A percentile compares a stretch with the other conserved stretches of the same genome.
Conservation (phyloP, 1,140 invertebrate species). For the Meloidogyne chitwoodi region DNA sequence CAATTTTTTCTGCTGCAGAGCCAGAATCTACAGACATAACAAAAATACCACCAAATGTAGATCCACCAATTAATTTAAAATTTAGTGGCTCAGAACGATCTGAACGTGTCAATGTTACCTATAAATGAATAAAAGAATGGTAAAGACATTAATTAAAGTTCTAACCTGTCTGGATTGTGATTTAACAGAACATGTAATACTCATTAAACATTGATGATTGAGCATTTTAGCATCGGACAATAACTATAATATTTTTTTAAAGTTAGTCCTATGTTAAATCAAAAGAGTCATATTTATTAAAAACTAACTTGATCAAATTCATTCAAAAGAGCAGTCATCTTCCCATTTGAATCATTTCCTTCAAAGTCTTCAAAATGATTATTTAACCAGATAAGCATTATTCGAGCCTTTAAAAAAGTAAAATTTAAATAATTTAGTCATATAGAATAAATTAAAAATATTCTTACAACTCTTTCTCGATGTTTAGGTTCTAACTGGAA, state of each 20-base stretch:
- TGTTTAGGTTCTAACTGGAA: slow-evolving; percentile 68
- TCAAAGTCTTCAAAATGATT: slow-evolving; percentile 99
- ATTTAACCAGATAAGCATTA: slow-evolving; percentile 94
- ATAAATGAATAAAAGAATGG: neutral
- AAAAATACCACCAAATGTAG: slow-evolving; percentile 77
- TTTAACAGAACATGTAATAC: slow-evolving; percentile 93
- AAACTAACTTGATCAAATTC: slow-evolving; percentile 76
- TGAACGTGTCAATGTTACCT: slow-evolving; percentile 13
- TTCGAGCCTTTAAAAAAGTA: slow-evolving; percentile 67
- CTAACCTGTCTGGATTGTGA: slow-evolving; percentile 84
- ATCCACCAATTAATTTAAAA: slow-evolving; percentile 66
- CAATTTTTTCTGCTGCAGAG: slow-evolving; percentile 90
- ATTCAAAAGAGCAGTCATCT: slow-evolving; percentile 93
- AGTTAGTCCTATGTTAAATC: slow-evolving; percentile 18
- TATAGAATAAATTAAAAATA: neutral
- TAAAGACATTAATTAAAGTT: neutral
- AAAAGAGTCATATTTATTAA: no score
- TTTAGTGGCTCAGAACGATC: slow-evolving; percentile 1
- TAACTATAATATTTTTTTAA: slow-evolving; percentile 60
- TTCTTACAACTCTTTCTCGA: slow-evolving; percentile 69
- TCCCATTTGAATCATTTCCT: slow-evolving; percentile 70
- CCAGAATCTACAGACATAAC: slow-evolving; percentile 85
- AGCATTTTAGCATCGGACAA: slow-evolving; percentile 80
- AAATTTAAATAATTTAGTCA: neutral
- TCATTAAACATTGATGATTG: slow-evolving; percentile 74